These are phyloP conservation scores for Dryobotodes eremita DNA, from an alignment of 2,888 invertebrate genomes.

Conservation along the genomic window DNA sequence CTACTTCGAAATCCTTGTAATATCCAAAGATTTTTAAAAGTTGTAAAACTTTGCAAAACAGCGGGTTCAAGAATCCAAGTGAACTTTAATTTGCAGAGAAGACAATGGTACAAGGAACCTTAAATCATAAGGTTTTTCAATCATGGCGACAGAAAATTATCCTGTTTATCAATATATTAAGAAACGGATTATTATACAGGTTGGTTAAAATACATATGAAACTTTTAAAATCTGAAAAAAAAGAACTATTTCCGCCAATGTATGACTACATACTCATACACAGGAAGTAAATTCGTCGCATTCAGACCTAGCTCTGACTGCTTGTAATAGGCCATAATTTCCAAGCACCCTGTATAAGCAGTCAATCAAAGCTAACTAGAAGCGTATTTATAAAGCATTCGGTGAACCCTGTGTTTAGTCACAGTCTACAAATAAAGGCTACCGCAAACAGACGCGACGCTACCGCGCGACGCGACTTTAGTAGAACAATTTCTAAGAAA, in stretches of 20 bases:
- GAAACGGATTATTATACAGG: not conserved
- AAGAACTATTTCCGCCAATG: no score
- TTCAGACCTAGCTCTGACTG: not conserved
- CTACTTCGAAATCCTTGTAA: not conserved
- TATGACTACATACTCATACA: not conserved
- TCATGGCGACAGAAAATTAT: not conserved
- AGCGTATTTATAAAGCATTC: constrained; percentile 60
- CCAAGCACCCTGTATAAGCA: not conserved
- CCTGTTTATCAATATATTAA: not conserved
- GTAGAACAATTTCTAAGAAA: no score
- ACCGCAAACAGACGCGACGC: no score
- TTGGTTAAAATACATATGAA: no score
- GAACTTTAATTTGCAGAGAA: not conserved
- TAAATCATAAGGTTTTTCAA: not conserved
- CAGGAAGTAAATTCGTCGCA: not conserved
- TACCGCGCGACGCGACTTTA: no score
- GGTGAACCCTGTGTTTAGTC: constrained; percentile 66
- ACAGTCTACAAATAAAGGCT: constrained; percentile 58
- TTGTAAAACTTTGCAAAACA: not conserved
- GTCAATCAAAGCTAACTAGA: constrained; percentile 57
- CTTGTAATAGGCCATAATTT: not conserved
- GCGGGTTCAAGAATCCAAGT: not conserved
- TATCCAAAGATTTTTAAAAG: not conserved
- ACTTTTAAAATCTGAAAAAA: not conserved
- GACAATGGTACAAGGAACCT: no score